These are phyloP conservation scores for Aphodius granarius DNA, from an alignment of 2,888 invertebrate genomes.

Conservation along the genomic window DNA sequence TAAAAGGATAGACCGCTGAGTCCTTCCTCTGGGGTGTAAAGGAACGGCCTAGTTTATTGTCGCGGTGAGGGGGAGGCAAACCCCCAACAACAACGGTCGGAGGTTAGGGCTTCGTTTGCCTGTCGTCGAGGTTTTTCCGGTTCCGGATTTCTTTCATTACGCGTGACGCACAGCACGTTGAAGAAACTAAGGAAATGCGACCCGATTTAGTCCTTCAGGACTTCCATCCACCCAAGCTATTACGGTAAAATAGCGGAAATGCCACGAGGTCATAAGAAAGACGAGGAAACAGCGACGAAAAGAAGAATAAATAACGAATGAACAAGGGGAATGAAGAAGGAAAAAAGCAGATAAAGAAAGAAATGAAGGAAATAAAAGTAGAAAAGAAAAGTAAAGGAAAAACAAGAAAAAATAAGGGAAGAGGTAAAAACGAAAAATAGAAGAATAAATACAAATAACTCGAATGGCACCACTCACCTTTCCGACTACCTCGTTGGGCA, in stretches of 20 bases:
- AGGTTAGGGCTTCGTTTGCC: not conserved
- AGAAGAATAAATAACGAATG: too few relatives aligned
- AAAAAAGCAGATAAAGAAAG: too few relatives aligned
- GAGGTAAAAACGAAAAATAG: too few relatives aligned
- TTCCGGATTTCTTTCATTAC: not conserved
- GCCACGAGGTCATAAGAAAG: too few relatives aligned
- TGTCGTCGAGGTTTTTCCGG: not conserved
- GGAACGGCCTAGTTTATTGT: not conserved
- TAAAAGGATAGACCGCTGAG: constrained; percentile 1
- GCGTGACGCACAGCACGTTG: not conserved
- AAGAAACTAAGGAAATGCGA: not conserved
- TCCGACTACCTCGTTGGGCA: too few relatives aligned
- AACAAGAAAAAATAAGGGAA: too few relatives aligned
- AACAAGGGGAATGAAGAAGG: too few relatives aligned
- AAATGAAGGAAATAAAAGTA: too few relatives aligned
- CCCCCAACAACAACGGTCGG: not conserved
- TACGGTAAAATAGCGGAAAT: not conserved
- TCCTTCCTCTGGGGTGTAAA: not conserved
- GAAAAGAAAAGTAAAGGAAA: too few relatives aligned
- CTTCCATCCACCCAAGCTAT: not conserved
- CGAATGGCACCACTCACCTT: too few relatives aligned
- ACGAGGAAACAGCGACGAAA: too few relatives aligned
- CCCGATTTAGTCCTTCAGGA: not conserved
- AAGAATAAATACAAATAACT: too few relatives aligned
- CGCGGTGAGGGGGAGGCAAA: not conserved